A percentile compares a stretch with the other conserved stretches of the same genome.
These are phyloP conservation scores for Tapera naevia DNA, from an alignment of 2,797 vertebrate species.

Conservation along the genomic window DNA sequence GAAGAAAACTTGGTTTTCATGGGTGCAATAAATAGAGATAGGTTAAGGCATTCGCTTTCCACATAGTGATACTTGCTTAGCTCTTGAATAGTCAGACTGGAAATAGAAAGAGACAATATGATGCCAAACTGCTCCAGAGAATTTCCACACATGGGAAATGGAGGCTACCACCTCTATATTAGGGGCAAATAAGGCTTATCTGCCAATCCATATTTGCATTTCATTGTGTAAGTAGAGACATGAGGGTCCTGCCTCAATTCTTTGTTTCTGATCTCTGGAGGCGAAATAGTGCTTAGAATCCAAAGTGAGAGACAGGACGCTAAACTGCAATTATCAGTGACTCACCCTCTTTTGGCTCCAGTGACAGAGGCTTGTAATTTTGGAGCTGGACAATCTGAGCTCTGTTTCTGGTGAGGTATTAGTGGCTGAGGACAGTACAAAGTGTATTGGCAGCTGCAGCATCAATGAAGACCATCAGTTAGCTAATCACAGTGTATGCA, in stretches of 20 bases:
- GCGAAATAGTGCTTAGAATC: neutral
- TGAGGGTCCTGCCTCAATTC: neutral
- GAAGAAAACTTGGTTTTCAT: neutral
- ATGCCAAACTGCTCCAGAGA: neutral
- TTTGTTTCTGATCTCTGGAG: neutral
- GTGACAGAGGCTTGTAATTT: neutral
- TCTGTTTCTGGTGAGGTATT: constrained; percentile 34
- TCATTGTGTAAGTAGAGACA: neutral
- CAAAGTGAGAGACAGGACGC: neutral
- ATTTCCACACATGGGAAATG: neutral
- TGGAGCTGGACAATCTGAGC: neutral
- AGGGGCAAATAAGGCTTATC: neutral
- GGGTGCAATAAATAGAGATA: neutral
- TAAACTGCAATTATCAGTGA: neutral
- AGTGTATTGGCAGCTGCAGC: constrained; percentile 19
- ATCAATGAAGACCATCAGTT: constrained; percentile 21
- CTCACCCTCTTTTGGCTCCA: neutral
- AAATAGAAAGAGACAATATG: neutral
- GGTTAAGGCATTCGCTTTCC: neutral
- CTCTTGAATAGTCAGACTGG: neutral
- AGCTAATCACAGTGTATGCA: constrained; percentile 41
- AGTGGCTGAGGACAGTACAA: constrained; percentile 7
- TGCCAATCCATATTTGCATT: neutral
- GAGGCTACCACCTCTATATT: neutral
- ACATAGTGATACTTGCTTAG: neutral